Percentiles rank a stretch among this genome's conserved stretches.
Evolutionary conservation across 2,113 vertebrate genomes (phyloP).

Genomic region (Chaetops frenatus): DNA sequence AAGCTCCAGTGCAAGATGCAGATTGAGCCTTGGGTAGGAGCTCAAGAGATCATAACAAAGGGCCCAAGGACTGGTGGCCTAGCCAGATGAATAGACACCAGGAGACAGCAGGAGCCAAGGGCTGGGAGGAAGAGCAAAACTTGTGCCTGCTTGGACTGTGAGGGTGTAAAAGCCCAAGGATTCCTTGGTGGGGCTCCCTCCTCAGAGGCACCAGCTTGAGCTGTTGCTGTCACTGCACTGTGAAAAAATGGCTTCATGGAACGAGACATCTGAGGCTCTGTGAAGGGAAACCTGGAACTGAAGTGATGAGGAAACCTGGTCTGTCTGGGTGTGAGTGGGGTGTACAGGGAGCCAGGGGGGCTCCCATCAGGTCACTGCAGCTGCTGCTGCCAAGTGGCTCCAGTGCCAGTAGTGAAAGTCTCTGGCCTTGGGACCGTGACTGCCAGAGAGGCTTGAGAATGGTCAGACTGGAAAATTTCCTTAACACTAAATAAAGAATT

Average conservation of each 20-base stretch:
- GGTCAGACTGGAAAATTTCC: neutral
- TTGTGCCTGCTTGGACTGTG: neutral
- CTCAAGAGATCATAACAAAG: too few relatives aligned
- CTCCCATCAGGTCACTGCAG: neutral
- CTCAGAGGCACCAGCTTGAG: neutral
- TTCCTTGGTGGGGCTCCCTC: neutral
- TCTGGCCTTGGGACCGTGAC: neutral
- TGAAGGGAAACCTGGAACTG: rapidly evolving
- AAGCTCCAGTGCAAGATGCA: neutral
- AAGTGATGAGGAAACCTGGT: rapidly evolving
- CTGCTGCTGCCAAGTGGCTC: neutral
- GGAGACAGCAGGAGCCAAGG: rapidly evolving
- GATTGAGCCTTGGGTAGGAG: neutral
- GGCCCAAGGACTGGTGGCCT: rapidly evolving
- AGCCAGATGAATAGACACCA: neutral
- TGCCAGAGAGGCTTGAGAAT: neutral
- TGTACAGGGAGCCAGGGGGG: neutral
- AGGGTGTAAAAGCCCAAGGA: neutral
- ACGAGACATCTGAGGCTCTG: neutral
- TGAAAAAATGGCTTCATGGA: neutral
- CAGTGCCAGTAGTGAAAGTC: neutral
- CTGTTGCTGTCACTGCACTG: neutral
- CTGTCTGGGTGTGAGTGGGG: neutral
- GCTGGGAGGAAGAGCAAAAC: neutral
- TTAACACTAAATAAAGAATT: neutral